Evolutionary conservation across 2,888 invertebrate species (phyloP).

Genomic region (Tachystola acroxantha): DNA sequence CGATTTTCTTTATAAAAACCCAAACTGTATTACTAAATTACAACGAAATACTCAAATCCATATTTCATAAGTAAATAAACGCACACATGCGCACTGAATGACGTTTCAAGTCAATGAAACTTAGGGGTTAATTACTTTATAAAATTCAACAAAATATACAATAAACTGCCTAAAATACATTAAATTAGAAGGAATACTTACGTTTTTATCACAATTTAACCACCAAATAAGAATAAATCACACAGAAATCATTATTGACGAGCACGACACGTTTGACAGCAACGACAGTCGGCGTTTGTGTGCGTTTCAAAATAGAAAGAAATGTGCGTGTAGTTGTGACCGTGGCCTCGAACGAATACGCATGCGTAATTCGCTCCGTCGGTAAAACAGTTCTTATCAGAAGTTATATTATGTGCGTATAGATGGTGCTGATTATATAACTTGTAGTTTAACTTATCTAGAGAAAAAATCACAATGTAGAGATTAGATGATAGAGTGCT

Average conservation of each 20-base stretch:
- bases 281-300: conserved; percentile 42
- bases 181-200: conserved; percentile 36
- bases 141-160: conserved; percentile 1
- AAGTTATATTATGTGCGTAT: conserved; percentile 13
- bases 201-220: conserved; percentile 27
- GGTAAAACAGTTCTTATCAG: conserved; percentile 40
- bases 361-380: conserved; percentile 48
- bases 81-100: conserved; percentile 27
- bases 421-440: conserved; percentile 60
- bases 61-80: conserved; percentile 7
- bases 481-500: no score
- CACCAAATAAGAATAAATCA: conserved; percentile 15
- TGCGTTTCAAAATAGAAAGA: conserved; percentile 28
- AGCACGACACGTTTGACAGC: conserved; percentile 52
- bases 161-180: conserved; percentile 3
- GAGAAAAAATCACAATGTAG: no score
- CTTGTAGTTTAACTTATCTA: no score
- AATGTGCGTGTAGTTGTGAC: conserved; percentile 45
- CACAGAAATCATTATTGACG: conserved; percentile 41
- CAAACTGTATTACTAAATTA: no score
- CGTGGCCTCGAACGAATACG: conserved; percentile 57
- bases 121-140: conserved; percentile 22
- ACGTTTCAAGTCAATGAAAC: background rate
- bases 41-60: background rate
- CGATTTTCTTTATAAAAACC: no score